Evolutionary conservation across 1,140 invertebrate species (phyloP).

Genomic region (Camponotus pennsylvanicus): DNA sequence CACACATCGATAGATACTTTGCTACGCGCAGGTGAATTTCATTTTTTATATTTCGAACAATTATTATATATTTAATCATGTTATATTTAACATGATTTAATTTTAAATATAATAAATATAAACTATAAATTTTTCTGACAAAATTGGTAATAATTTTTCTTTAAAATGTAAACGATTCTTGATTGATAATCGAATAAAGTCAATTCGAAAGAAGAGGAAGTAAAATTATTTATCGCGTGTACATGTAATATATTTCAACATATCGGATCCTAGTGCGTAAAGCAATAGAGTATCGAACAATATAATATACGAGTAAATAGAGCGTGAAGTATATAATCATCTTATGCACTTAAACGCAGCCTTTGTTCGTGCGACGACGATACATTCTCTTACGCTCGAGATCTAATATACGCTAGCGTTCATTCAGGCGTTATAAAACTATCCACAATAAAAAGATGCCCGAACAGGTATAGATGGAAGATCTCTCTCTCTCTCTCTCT

Average conservation of each 20-base stretch:
- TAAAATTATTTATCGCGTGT: neutral
- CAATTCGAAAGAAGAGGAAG: neutral
- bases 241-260: slow-evolving; percentile 12
- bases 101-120: too few relatives aligned
- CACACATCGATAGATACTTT: neutral
- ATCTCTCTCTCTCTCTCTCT: neutral
- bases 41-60: neutral
- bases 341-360: slow-evolving; percentile 9
- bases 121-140: neutral
- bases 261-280: slow-evolving; percentile 20
- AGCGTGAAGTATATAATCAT: slow-evolving; percentile 43
- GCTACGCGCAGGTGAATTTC: neutral
- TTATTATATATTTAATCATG: too few relatives aligned
- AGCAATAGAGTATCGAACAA: slow-evolving; percentile 34
- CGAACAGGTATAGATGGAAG: slow-evolving; percentile 32
- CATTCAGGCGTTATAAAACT: slow-evolving; percentile 38
- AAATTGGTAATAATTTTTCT: neutral
- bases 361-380: slow-evolving; percentile 41
- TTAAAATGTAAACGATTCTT: neutral
- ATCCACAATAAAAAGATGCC: slow-evolving; percentile 2
- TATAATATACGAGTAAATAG: slow-evolving; percentile 37
- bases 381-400: slow-evolving; percentile 4
- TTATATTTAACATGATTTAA: neutral
- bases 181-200: neutral
- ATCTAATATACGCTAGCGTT: slow-evolving; percentile 25